A percentile compares a stretch with the other conserved stretches of the same genome.
Evolutionary conservation across 1,140 invertebrate genomes (phyloP).

Genomic region (Drosophila pectinifera): DNA sequence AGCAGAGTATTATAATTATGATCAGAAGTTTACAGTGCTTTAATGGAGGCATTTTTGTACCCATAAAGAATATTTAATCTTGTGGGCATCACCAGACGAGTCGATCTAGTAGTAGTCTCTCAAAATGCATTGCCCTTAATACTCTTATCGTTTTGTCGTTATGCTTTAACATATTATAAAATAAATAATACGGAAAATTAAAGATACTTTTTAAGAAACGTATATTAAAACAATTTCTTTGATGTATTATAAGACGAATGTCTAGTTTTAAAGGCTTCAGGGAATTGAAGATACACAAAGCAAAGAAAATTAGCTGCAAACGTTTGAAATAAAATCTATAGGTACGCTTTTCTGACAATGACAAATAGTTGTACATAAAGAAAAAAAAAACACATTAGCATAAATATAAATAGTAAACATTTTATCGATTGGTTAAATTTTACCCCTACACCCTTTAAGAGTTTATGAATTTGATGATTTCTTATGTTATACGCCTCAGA

Average conservation of each 20-base stretch:
- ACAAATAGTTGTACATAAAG: conserved; percentile 9
- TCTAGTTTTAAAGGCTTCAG: background rate
- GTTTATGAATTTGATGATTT: too few relatives aligned
- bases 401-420: background rate
- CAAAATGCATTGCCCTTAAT: too few relatives aligned
- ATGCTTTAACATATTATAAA: too few relatives aligned
- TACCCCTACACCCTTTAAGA: too few relatives aligned
- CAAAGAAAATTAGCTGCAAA: background rate
- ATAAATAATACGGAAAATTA: background rate
- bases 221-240: background rate
- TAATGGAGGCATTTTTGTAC: too few relatives aligned
- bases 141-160: too few relatives aligned
- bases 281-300: background rate
- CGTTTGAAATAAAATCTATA: conserved; percentile 7
- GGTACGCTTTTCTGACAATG: conserved; percentile 6
- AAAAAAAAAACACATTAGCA: background rate
- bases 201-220: background rate
- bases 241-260: conserved; percentile 20
- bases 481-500: too few relatives aligned
- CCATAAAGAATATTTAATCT: background rate
- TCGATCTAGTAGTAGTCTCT: too few relatives aligned
- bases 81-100: background rate
- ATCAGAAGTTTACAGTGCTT: too few relatives aligned
- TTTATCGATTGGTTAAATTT: background rate
- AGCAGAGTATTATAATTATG: background rate